Conservation (phyloP, 2,888 invertebrate genomes). For the Dryobotodes eremita region DNA sequence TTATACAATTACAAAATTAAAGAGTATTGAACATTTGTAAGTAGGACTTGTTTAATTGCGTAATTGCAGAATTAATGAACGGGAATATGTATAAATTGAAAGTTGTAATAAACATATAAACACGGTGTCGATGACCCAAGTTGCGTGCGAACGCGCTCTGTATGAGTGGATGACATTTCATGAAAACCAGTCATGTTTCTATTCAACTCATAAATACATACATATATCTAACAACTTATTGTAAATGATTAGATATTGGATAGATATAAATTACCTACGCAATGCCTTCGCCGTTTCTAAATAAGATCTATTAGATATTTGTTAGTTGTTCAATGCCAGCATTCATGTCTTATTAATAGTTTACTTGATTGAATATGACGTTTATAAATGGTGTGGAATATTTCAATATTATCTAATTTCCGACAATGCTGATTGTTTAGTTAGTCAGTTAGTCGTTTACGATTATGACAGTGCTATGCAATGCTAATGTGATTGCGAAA, state of each 20-base stretch:
- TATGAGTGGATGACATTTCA: conserved; percentile 82
- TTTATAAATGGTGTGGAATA: conserved; percentile 73
- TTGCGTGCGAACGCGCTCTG: conserved; percentile 77
- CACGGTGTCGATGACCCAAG: conserved; percentile 67
- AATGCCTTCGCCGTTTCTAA: conserved; percentile 60
- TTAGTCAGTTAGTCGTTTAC: conserved; percentile 47
- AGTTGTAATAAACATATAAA: conserved; percentile 67
- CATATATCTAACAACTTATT: conserved; percentile 65
- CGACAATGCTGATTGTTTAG: conserved; percentile 62
- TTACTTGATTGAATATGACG: conserved; percentile 74
- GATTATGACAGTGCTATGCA: conserved; percentile 42
- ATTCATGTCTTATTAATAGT: conserved; percentile 72
- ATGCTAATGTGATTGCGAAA: conserved; percentile 54
- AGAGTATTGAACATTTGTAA: conserved; percentile 15
- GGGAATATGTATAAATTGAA: conserved; percentile 64
- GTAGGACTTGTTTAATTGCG: conserved; percentile 42
- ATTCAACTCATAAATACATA: conserved; percentile 68
- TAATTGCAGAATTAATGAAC: conserved; percentile 53
- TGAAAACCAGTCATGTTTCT: conserved; percentile 79
- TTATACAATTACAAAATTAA: conserved; percentile 9
- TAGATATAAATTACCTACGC: conserved; percentile 67
- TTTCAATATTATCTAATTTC: conserved; percentile 65
- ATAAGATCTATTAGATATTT: conserved; percentile 67
- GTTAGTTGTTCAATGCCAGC: conserved; percentile 60
- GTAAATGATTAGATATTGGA: conserved; percentile 66